Evolutionary conservation across 2,113 vertebrate species (phyloP).

Genomic region (Bostrychus sinensis): DNA sequence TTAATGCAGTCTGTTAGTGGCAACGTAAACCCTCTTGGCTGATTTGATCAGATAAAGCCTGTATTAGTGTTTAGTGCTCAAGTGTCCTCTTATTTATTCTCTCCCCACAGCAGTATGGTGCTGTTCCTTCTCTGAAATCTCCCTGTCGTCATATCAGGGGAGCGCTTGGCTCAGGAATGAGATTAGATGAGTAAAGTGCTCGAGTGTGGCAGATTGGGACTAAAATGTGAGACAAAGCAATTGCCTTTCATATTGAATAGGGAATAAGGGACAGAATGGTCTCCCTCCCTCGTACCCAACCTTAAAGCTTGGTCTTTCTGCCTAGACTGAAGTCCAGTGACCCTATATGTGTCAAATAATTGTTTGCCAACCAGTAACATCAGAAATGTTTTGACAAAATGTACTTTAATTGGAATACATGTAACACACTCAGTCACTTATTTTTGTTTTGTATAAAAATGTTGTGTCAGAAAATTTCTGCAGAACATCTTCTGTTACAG

Average conservation of each 20-base stretch:
- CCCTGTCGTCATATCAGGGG: conserved; percentile 50
- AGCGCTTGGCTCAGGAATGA: conserved; percentile 56
- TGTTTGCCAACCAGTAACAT: conserved; percentile 22
- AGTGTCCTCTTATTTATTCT: conserved; percentile 18
- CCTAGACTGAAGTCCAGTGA: conserved; percentile 48
- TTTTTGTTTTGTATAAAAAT: background rate
- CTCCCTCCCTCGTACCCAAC: conserved; percentile 15
- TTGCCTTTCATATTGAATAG: conserved; percentile 83
- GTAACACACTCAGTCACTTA: background rate
- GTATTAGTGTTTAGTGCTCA: conserved; percentile 8
- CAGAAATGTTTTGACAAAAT: background rate
- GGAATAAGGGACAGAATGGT: conserved; percentile 78
- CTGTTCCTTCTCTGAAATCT: conserved; percentile 26
- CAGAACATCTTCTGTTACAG: too few species aligned
- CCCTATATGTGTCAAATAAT: conserved; percentile 42
- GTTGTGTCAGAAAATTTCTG: background rate
- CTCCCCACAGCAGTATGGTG: conserved; percentile 4
- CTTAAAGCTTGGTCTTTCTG: conserved; percentile 54
- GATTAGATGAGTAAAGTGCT: conserved; percentile 71
- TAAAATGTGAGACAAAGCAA: conserved; percentile 80
- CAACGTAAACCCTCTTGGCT: background rate
- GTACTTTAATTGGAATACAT: background rate
- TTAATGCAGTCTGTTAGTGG: background rate
- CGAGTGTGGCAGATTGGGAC: conserved; percentile 72
- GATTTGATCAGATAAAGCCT: conserved; percentile 1